Conservation (phyloP, 2,797 vertebrate species). For the Parambassis ranga region DNA sequence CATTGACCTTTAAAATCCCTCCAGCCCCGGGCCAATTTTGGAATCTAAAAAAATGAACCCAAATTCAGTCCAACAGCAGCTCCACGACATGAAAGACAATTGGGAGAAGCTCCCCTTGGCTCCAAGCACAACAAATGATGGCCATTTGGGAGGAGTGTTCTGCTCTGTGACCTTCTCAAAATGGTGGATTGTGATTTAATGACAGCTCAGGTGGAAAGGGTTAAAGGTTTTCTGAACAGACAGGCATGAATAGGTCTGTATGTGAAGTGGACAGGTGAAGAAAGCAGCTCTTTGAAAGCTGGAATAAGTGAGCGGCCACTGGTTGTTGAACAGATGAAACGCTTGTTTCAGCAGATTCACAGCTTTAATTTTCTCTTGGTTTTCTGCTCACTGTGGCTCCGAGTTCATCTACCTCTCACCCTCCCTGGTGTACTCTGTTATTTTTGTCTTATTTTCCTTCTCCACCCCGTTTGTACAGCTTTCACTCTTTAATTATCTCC, state of each 20-base stretch:
- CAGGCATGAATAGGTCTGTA: neutral
- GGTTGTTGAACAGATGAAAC: constrained; percentile 21
- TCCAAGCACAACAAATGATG: neutral
- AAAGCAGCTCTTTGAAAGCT: neutral
- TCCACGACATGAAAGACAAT: neutral
- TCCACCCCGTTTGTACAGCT: constrained; percentile 30
- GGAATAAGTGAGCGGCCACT: neutral
- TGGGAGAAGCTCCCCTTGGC: neutral
- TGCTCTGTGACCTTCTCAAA: neutral
- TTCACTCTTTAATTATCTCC: constrained; percentile 49
- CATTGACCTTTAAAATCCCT: constrained; percentile 25
- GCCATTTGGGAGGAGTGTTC: neutral
- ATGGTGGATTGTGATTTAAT: neutral
- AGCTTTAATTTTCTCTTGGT: constrained; percentile 22
- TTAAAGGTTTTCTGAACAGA: constrained; percentile 12
- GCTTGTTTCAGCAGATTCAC: constrained; percentile 7
- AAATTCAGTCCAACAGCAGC: neutral
- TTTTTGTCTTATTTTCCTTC: constrained; percentile 19
- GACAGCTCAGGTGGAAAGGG: neutral
- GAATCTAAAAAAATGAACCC: neutral
- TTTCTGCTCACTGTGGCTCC: neutral
- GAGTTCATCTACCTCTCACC: neutral
- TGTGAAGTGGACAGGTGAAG: neutral
- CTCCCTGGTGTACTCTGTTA: constrained; percentile 27
- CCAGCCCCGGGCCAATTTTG: neutral